A percentile compares a stretch with the other conserved stretches of the same genome.
Conservation (phyloP, 2,113 vertebrate species). For the Ellobius talpinus region DNA sequence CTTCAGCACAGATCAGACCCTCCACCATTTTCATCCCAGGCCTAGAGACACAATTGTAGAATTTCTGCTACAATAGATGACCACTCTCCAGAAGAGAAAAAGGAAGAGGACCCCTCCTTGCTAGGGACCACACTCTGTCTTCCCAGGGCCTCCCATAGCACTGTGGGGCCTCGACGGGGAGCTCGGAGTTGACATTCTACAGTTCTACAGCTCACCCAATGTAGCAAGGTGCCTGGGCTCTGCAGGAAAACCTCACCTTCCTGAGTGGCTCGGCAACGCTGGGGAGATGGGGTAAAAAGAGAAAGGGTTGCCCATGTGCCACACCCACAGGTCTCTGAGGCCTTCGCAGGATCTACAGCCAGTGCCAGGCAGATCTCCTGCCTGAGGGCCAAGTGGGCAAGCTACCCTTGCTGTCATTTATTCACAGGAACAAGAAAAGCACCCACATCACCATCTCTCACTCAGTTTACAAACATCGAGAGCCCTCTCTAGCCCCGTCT, state of each 20-base stretch:
- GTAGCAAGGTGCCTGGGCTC: background rate
- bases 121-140: background rate
- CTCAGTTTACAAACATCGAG: background rate
- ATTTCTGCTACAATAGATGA: background rate
- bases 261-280: conserved; percentile 44
- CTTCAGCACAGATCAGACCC: background rate
- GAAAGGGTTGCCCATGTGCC: conserved; percentile 49
- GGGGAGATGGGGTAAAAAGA: conserved; percentile 42
- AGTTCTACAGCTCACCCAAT: background rate
- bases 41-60: background rate
- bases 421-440: background rate
- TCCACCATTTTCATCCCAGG: background rate
- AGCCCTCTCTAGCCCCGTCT: background rate
- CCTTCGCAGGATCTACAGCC: background rate
- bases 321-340: background rate
- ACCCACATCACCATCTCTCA: background rate
- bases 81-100: background rate
- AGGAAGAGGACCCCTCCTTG: background rate
- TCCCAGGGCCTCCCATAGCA: background rate
- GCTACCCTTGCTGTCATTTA: background rate
- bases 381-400: background rate
- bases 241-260: conserved; percentile 69
- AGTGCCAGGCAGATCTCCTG: background rate
- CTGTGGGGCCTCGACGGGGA: background rate
- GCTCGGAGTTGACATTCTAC: background rate